These are phyloP conservation scores for Nannospalax galili DNA, from an alignment of 2,113 vertebrate genomes.

Conservation along the genomic window DNA sequence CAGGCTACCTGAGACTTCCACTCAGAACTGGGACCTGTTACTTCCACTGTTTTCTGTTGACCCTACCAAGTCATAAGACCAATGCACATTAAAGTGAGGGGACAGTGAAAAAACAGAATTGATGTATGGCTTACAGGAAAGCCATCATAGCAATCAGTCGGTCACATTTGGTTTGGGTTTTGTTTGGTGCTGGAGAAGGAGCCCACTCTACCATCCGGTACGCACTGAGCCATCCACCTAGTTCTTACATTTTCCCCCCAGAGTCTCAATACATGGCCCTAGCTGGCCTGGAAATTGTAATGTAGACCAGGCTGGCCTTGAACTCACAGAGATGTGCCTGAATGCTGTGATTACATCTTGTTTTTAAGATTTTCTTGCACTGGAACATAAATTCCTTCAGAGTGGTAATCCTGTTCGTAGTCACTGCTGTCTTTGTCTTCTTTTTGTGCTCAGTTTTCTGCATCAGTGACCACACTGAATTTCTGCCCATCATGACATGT, in stretches of 20 bases:
- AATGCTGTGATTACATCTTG: background rate
- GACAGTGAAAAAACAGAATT: background rate
- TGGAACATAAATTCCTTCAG: background rate
- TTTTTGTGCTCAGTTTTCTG: background rate
- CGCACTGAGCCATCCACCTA: no score
- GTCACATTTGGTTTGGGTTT: background rate
- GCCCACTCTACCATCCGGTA: no score
- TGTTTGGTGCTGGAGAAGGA: background rate
- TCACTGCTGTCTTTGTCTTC: background rate
- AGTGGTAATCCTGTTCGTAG: background rate
- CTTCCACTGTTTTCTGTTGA: background rate
- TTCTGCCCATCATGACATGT: background rate
- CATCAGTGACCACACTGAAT: no score
- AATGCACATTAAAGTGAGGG: background rate
- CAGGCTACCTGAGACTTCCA: background rate
- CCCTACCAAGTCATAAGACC: background rate
- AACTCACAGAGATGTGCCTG: no score
- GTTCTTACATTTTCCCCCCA: no score
- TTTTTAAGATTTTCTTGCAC: background rate
- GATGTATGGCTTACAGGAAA: background rate
- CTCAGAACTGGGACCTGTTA: background rate
- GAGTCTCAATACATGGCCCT: no score
- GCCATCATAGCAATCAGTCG: background rate
- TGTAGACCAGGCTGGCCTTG: no score
- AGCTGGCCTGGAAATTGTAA: no score